phyloP scores from a whole-genome alignment of 1,140 invertebrate genomes.

The Neuroterus valhalla region DNA sequence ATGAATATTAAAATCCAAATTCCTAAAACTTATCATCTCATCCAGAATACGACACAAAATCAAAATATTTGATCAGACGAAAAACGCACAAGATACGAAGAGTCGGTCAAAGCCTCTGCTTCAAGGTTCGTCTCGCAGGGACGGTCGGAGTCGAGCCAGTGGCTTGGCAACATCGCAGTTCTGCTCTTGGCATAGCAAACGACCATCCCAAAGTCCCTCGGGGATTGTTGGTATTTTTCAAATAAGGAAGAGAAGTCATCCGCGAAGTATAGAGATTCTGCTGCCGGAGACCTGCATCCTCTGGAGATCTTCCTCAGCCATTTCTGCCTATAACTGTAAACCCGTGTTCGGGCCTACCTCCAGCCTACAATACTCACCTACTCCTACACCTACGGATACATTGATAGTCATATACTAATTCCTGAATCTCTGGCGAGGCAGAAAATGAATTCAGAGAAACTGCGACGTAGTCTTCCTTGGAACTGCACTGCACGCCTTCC shows the following conservation, averaged over 20 bases:
- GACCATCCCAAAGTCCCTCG: slow-evolving; percentile 39
- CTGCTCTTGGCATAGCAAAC: slow-evolving; percentile 40
- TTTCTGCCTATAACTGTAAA: no score
- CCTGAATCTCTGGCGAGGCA: slow-evolving; percentile 47
- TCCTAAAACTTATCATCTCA: no score
- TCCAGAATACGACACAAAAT: neutral
- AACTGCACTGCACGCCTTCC: neutral
- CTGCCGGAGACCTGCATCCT: no score
- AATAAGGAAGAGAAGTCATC: slow-evolving; percentile 42
- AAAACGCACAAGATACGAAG: slow-evolving; percentile 31
- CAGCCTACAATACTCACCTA: neutral
- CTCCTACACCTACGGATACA: neutral
- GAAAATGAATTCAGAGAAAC: slow-evolving; percentile 57
- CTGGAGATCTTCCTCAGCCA: neutral
- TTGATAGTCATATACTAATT: slow-evolving; percentile 39
- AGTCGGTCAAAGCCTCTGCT: slow-evolving; percentile 31
- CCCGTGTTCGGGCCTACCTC: neutral
- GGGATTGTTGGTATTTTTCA: slow-evolving; percentile 53
- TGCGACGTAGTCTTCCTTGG: slow-evolving; percentile 21
- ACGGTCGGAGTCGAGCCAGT: slow-evolving; percentile 2
- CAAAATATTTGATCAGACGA: neutral
- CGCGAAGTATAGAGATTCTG: slow-evolving; percentile 28
- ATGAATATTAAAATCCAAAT: no score
- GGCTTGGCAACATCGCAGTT: slow-evolving; percentile 56
- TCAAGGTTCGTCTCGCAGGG: slow-evolving; percentile 45